Evolutionary conservation across 2,113 vertebrate species (phyloP).

Genomic region (Toxotes chatareus): DNA sequence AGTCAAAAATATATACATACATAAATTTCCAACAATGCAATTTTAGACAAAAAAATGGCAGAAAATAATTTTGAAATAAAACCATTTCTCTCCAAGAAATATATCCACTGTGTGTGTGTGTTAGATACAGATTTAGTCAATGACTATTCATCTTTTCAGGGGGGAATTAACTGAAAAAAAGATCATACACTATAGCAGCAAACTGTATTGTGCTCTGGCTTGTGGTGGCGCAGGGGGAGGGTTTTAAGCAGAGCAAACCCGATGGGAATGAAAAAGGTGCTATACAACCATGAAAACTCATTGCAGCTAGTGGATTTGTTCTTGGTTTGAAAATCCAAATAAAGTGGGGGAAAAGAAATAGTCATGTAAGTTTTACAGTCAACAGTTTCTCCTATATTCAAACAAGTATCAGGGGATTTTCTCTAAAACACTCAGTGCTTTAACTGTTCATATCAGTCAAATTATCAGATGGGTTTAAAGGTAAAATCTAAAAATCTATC

Average conservation of each 20-base stretch:
- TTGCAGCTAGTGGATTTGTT: constrained; percentile 77
- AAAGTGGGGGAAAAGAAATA: constrained; percentile 27
- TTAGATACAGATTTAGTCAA: constrained; percentile 70
- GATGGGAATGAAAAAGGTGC: constrained; percentile 56
- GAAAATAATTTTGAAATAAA: constrained; percentile 74
- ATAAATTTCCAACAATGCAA: constrained; percentile 75
- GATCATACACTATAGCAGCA: constrained; percentile 78
- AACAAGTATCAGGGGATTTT: constrained; percentile 21
- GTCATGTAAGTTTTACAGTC: constrained; percentile 23
- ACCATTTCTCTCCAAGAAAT: constrained; percentile 66
- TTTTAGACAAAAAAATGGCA: constrained; percentile 57
- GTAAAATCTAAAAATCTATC: constrained; percentile 49
- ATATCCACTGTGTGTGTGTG: constrained; percentile 59
- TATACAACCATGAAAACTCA: constrained; percentile 59
- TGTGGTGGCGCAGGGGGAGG: constrained; percentile 29
- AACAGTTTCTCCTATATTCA: constrained; percentile 41
- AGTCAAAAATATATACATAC: constrained; percentile 79
- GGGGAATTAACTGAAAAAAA: constrained; percentile 8
- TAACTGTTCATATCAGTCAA: constrained; percentile 51
- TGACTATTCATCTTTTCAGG: constrained; percentile 43
- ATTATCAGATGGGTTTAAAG: constrained; percentile 40
- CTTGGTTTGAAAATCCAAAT: constrained; percentile 66
- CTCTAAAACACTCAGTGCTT: constrained; percentile 67
- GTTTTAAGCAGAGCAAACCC: constrained; percentile 48
- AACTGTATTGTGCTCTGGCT: constrained; percentile 73